Evolutionary conservation across 2,888 invertebrate genomes (phyloP).

Genomic region (Xylota segnis): DNA sequence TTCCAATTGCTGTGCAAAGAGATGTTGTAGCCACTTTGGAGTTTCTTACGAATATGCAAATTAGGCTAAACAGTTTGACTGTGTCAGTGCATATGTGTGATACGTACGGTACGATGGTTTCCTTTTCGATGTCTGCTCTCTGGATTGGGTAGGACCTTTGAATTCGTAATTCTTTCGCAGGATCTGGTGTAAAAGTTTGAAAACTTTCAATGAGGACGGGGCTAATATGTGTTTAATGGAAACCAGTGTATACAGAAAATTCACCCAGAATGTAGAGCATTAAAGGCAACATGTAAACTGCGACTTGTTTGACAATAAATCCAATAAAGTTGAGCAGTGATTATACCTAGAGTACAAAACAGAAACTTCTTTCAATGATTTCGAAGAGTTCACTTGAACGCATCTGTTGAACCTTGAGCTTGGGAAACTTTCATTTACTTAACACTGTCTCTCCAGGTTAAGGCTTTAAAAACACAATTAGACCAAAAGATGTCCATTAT

Average conservation of each 20-base stretch:
- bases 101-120: neutral
- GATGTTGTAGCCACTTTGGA: neutral
- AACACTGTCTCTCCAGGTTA: no score
- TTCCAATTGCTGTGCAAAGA: neutral
- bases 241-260: neutral
- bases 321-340: no score
- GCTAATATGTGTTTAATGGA: neutral
- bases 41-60: constrained; percentile 25
- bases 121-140: neutral
- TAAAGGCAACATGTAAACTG: no score
- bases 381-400: no score
- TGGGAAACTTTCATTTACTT: no score
- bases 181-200: neutral
- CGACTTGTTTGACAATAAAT: no score
- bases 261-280: no score
- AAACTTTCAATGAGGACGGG: neutral
- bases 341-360: no score
- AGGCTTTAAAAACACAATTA: no score
- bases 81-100: neutral
- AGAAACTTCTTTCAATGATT: no score
- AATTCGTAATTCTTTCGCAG: neutral
- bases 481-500: no score
- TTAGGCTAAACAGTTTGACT: neutral
- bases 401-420: no score
- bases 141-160: neutral